Evolutionary conservation across 1,140 invertebrate species (phyloP).

Genomic region (Campoletis sonorensis): DNA sequence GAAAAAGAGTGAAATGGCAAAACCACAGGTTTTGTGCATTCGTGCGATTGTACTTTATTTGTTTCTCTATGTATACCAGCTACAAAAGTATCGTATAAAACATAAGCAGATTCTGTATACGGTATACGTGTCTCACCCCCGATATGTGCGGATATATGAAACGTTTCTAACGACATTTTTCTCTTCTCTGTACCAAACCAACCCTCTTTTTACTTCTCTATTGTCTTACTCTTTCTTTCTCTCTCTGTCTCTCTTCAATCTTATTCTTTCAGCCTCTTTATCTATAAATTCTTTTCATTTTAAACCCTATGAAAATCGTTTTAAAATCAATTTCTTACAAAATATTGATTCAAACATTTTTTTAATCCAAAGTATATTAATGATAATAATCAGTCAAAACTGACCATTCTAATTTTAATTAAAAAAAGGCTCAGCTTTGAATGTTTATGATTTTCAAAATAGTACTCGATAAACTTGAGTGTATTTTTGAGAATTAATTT

Average conservation of each 20-base stretch:
- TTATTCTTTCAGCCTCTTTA: background rate
- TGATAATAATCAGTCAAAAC: too few species aligned
- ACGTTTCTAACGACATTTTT: conserved; percentile 1
- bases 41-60: conserved; percentile 24
- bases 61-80: conserved; percentile 4
- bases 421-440: too few species aligned
- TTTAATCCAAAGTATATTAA: too few species aligned
- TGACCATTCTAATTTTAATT: too few species aligned
- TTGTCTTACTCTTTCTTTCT: background rate
- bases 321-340: too few species aligned
- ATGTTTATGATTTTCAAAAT: too few species aligned
- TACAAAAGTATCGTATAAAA: conserved; percentile 18
- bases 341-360: too few species aligned
- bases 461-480: too few species aligned
- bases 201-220: conserved; percentile 6
- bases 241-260: too few species aligned
- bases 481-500: too few species aligned
- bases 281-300: background rate
- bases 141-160: background rate
- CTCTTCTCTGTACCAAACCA: background rate
- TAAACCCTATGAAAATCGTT: too few species aligned
- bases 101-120: conserved; percentile 1
- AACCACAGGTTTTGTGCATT: background rate
- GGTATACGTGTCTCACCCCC: background rate
- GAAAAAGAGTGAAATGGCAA: background rate